These are phyloP conservation scores for Sarcophilus harrisii DNA, from an alignment of 2,797 vertebrate species.

Conservation along the genomic window DNA sequence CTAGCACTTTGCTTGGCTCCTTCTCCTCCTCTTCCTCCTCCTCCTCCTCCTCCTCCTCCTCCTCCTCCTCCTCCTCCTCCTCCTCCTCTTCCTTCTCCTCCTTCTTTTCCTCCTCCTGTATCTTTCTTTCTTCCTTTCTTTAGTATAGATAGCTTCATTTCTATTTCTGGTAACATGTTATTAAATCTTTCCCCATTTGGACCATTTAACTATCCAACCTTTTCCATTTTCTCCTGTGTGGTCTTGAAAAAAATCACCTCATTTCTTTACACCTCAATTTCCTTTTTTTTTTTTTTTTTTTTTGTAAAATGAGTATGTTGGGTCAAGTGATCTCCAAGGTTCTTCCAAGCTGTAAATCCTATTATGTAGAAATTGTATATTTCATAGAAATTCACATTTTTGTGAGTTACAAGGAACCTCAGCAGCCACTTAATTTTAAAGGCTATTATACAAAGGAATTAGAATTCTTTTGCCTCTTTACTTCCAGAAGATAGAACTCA, in stretches of 20 bases:
- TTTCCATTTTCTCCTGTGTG: not conserved
- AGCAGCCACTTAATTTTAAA: no score
- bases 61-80: no score
- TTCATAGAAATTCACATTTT: not conserved
- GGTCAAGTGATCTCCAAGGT: not conserved
- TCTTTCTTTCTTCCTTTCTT: no score
- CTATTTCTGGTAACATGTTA: not conserved
- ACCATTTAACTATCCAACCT: not conserved
- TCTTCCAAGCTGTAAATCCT: not conserved
- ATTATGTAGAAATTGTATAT: not conserved
- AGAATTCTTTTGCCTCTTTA: not conserved
- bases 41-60: no score
- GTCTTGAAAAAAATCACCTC: not conserved
- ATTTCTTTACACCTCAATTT: not conserved
- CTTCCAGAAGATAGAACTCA: not conserved
- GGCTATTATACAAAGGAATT: not conserved
- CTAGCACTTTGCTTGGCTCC: not conserved
- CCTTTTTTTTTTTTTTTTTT: not conserved
- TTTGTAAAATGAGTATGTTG: not conserved
- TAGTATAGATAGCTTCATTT: not conserved
- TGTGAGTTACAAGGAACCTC: no score
- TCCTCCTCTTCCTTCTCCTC: no score
- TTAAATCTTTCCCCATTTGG: not conserved
- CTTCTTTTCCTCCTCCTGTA: no score
- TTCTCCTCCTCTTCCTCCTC: no score